phyloP scores from a whole-genome alignment of 2,888 invertebrate species.

The Tinea trinotella region DNA sequence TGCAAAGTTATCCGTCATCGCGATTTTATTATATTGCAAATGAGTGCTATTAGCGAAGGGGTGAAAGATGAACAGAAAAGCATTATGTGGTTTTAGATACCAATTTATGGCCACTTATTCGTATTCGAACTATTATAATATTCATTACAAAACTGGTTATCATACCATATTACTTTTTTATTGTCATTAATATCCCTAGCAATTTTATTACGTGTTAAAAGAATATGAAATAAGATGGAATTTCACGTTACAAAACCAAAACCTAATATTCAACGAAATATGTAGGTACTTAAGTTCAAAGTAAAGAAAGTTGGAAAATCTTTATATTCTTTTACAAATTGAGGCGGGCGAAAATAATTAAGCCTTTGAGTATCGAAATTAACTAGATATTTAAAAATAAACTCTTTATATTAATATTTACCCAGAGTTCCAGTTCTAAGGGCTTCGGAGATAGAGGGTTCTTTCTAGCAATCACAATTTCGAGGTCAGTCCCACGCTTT shows the following conservation, averaged over 20 bases:
- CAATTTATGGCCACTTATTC: neutral
- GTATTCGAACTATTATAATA: neutral
- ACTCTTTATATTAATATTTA: slow-evolving; percentile 40
- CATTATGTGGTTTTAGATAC: slow-evolving; percentile 48
- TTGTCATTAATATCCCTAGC: neutral
- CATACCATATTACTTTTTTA: neutral
- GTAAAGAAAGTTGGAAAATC: neutral
- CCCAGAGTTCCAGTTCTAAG: slow-evolving; percentile 88
- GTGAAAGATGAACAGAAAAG: slow-evolving; percentile 37
- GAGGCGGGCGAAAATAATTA: slow-evolving; percentile 7
- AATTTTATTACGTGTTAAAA: neutral
- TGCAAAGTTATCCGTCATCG: slow-evolving; percentile 30
- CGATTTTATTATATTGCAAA: slow-evolving; percentile 45
- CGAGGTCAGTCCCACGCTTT: slow-evolving; percentile 84
- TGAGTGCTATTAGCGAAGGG: slow-evolving; percentile 49
- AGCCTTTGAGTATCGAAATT: neutral
- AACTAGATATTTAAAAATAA: neutral
- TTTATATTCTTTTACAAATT: neutral
- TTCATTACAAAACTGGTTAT: neutral
- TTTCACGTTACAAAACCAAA: neutral
- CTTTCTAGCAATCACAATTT: slow-evolving; percentile 85
- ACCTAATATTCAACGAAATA: neutral
- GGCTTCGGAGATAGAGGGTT: slow-evolving; percentile 84
- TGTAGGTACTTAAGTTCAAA: slow-evolving; percentile 2
- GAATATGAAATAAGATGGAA: neutral